Conservation (phyloP, 1,140 invertebrate genomes). For the Cecropterus lyciades region DNA sequence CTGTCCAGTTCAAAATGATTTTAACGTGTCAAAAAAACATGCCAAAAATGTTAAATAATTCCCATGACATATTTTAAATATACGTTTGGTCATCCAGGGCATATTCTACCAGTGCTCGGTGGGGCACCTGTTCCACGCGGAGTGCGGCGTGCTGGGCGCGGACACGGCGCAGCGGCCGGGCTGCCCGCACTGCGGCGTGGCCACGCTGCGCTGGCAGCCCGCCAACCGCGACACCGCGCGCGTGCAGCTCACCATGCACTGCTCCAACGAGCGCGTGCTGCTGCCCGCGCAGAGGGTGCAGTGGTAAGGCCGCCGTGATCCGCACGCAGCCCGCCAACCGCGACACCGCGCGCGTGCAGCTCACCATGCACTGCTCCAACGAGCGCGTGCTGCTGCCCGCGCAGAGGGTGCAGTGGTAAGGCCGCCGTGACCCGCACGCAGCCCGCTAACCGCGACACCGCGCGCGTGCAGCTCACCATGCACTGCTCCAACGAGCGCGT, state of each 20-base stretch:
- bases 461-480: slow-evolving; percentile 60
- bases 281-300: slow-evolving; percentile 87
- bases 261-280: slow-evolving; percentile 40
- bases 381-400: slow-evolving; percentile 69
- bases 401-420: slow-evolving; percentile 67
- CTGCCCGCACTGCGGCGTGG: slow-evolving; percentile 89
- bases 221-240: slow-evolving; percentile 60
- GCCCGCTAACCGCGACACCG: too few relatives aligned
- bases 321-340: too few relatives aligned
- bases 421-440: too few relatives aligned
- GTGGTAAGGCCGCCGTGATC: too few relatives aligned
- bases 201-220: too few relatives aligned
- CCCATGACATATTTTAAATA: too few relatives aligned
- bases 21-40: too few relatives aligned
- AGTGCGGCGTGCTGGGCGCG: slow-evolving; percentile 86
- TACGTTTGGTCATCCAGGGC: slow-evolving; percentile 84
- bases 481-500: slow-evolving; percentile 62
- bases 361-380: slow-evolving; percentile 69
- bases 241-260: slow-evolving; percentile 69
- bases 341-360: slow-evolving; percentile 59
- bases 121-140: slow-evolving; percentile 89
- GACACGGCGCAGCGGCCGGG: slow-evolving; percentile 68
- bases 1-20: too few relatives aligned
- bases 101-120: slow-evolving; percentile 89
- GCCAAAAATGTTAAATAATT: too few relatives aligned